Conservation (phyloP, 2,797 vertebrate genomes). For the Acanthornis magna region DNA sequence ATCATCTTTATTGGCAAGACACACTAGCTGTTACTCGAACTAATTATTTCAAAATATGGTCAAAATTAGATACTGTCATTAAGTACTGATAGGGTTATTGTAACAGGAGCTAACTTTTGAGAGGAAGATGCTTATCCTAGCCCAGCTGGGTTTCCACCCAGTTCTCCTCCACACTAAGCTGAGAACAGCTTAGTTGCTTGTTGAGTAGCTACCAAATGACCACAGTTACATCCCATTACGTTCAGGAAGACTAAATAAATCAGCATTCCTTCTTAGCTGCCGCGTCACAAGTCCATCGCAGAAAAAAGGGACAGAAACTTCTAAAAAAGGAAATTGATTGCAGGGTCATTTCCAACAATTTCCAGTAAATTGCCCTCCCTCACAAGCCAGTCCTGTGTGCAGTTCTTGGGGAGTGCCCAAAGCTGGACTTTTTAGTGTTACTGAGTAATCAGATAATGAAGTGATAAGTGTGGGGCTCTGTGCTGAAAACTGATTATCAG, state of each 20-base stretch:
- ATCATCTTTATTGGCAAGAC: not conserved
- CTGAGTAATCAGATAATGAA: not conserved
- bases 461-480: not conserved
- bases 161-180: not conserved
- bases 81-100: not conserved
- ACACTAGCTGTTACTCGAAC: not conserved
- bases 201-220: not conserved
- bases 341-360: not conserved
- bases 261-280: not conserved
- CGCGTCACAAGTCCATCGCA: not conserved
- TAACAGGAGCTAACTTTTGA: not conserved
- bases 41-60: not conserved
- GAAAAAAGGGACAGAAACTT: not conserved
- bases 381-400: not conserved
- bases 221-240: fast-evolving
- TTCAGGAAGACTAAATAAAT: not conserved
- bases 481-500: not conserved
- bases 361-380: not conserved
- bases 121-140: not conserved
- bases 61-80: not conserved
- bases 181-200: not conserved
- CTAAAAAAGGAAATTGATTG: not conserved
- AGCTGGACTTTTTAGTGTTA: not conserved
- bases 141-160: not conserved
- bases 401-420: not conserved